phyloP scores from a whole-genome alignment of 1,140 invertebrate species.

The Drosophila kikkawai region DNA sequence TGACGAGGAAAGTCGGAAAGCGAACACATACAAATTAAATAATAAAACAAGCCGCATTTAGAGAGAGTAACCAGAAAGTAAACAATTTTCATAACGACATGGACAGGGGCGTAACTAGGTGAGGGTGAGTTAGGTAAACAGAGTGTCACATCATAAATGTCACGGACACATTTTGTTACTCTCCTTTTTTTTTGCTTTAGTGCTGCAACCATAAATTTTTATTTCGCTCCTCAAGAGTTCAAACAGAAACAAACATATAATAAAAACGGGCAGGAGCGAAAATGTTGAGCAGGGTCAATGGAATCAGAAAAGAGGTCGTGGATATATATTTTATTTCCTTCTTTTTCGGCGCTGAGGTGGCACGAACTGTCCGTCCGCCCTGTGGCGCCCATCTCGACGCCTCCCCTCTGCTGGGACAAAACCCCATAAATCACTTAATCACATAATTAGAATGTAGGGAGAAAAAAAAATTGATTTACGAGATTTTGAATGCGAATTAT shows the following conservation, averaged over 20 bases:
- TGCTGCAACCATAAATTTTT: constrained; percentile 72
- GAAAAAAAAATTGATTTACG: constrained; percentile 78
- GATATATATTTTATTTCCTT: constrained; percentile 17
- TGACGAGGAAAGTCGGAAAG: constrained; percentile 11
- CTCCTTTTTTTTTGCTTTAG: constrained; percentile 36
- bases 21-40: constrained; percentile 50
- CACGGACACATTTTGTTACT: constrained; percentile 72
- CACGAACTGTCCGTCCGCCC: constrained; percentile 1
- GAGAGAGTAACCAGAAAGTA: constrained; percentile 64
- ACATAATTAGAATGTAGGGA: constrained; percentile 79
- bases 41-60: constrained; percentile 54
- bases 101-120: not conserved
- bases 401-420: constrained; percentile 21
- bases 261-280: constrained; percentile 34
- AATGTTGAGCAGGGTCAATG: constrained; percentile 70
- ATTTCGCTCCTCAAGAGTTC: constrained; percentile 62
- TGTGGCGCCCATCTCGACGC: constrained; percentile 12
- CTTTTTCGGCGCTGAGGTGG: not conserved
- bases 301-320: constrained; percentile 13
- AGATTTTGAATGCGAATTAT: constrained; percentile 75
- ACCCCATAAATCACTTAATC: constrained; percentile 81
- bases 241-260: constrained; percentile 70
- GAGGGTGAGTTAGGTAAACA: constrained; percentile 55
- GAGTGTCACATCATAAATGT: constrained; percentile 81
- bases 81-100: constrained; percentile 50